Conservation (phyloP, 2,888 invertebrate genomes). For the Noctua comes region DNA sequence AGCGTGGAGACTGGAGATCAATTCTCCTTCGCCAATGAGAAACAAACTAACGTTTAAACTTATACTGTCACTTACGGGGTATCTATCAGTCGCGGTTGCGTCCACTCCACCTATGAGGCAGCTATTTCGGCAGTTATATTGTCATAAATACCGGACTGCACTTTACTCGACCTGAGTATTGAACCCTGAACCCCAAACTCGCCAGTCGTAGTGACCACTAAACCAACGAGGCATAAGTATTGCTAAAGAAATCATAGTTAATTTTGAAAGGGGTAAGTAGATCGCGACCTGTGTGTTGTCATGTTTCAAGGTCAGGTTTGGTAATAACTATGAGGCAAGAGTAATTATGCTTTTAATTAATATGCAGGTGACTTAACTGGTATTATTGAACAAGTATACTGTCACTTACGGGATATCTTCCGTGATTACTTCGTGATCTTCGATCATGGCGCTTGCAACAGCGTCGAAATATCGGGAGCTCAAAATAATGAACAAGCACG, state of each 20-base stretch:
- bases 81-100: too few species aligned
- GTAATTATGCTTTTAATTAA: neutral
- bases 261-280: slow-evolving; percentile 7
- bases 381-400: neutral
- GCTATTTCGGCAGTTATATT: too few species aligned
- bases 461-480: too few species aligned
- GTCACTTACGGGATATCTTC: too few species aligned
- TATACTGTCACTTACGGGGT: too few species aligned
- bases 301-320: slow-evolving; percentile 9
- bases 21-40: too few species aligned
- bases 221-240: neutral
- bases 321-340: slow-evolving; percentile 13
- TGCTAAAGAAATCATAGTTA: neutral
- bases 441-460: too few species aligned
- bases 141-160: neutral
- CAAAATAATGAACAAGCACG: too few species aligned
- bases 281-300: slow-evolving; percentile 17
- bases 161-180: neutral
- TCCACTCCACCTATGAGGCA: too few species aligned
- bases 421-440: too few species aligned
- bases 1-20: too few species aligned
- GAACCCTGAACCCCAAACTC: neutral
- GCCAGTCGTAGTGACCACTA: neutral
- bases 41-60: too few species aligned
- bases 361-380: neutral